phyloP scores from a whole-genome alignment of 1,140 invertebrate species.

The Euglossa dilemma region DNA sequence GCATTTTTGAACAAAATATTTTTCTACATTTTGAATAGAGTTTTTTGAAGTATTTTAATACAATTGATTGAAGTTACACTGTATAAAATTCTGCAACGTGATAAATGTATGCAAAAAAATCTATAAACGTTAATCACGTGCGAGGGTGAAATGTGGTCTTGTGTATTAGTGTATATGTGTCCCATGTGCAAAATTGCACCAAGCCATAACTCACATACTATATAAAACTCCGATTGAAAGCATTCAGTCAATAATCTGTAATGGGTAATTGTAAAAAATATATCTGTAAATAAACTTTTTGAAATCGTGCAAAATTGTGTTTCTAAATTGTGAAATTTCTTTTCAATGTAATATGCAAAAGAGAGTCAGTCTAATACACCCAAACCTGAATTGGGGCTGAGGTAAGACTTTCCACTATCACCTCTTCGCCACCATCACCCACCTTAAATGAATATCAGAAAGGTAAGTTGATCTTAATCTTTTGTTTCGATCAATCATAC shows the following conservation, averaged over 20 bases:
- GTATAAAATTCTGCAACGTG: neutral
- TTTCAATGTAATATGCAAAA: slow-evolving; percentile 58
- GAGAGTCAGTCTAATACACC: slow-evolving; percentile 64
- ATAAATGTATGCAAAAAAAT: slow-evolving; percentile 19
- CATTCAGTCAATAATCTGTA: slow-evolving; percentile 38
- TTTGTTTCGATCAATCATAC: slow-evolving; percentile 19
- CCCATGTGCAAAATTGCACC: slow-evolving; percentile 51
- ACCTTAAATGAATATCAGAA: slow-evolving; percentile 71
- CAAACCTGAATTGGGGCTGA: slow-evolving; percentile 74
- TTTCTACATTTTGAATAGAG: neutral
- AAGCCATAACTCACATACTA: slow-evolving; percentile 50
- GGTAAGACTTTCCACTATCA: slow-evolving; percentile 73
- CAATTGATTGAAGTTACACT: slow-evolving; percentile 21
- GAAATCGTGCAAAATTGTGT: slow-evolving; percentile 59
- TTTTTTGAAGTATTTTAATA: neutral
- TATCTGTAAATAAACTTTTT: slow-evolving; percentile 28
- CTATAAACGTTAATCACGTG: slow-evolving; percentile 37
- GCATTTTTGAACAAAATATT: neutral
- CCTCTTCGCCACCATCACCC: slow-evolving; percentile 74
- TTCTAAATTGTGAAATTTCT: slow-evolving; percentile 57
- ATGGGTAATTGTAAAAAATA: slow-evolving; percentile 30
- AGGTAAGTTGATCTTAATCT: slow-evolving; percentile 48
- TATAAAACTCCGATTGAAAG: slow-evolving; percentile 43
- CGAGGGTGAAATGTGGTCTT: slow-evolving; percentile 41
- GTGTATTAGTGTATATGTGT: slow-evolving; percentile 16